Conservation (phyloP, 1,140 invertebrate species). For the Dryas iulia region DNA sequence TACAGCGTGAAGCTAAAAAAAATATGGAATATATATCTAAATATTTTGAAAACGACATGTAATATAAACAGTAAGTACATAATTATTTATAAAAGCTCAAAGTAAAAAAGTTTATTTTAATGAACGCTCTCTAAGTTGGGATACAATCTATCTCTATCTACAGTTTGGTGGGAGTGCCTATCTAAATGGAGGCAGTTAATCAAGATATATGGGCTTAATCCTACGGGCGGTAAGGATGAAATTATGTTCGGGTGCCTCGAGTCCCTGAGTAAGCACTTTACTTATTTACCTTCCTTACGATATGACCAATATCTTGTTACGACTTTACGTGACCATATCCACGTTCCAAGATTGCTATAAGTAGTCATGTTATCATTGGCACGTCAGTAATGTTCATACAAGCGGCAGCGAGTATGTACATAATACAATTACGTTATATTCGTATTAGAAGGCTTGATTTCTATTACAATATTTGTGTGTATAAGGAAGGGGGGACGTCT, state of each 20-base stretch:
- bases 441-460: neutral
- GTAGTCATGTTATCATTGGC: neutral
- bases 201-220: constrained; percentile 56
- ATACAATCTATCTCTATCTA: constrained; percentile 8
- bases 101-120: neutral
- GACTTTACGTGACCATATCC: constrained; percentile 16
- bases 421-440: neutral
- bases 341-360: neutral
- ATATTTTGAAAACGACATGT: too few species aligned
- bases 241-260: constrained; percentile 24
- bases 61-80: too few species aligned
- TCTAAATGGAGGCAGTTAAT: constrained; percentile 50
- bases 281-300: constrained; percentile 38
- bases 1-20: too few species aligned
- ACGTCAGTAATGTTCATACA: neutral
- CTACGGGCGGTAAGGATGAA: constrained; percentile 30
- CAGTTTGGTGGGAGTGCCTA: constrained; percentile 13
- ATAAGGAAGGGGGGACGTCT: too few species aligned
- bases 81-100: neutral
- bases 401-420: neutral
- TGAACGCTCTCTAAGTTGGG: neutral
- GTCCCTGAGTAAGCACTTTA: constrained; percentile 42
- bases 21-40: too few species aligned
- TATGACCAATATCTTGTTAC: constrained; percentile 24
- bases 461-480: neutral